Evolutionary conservation across 2,113 vertebrate genomes (phyloP).

Genomic region (Lucifuga dentata): DNA sequence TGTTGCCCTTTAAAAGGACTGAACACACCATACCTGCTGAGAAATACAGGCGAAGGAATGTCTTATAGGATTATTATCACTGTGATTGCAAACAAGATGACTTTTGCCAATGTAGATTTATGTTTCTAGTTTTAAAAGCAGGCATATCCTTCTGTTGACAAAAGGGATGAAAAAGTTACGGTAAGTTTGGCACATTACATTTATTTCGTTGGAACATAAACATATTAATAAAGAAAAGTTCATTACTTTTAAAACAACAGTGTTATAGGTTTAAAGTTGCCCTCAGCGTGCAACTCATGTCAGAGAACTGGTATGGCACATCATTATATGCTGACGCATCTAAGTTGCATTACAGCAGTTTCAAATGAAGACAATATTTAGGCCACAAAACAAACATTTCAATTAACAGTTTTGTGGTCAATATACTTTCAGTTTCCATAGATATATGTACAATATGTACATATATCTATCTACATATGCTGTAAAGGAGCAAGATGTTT

Average conservation of each 20-base stretch:
- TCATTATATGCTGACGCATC: too few species aligned
- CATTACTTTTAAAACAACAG: background rate
- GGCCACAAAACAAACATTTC: too few species aligned
- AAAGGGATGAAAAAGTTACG: background rate
- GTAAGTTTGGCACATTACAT: background rate
- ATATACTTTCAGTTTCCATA: too few species aligned
- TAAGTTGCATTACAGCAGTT: too few species aligned
- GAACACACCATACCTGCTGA: background rate
- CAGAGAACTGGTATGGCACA: too few species aligned
- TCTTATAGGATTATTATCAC: background rate
- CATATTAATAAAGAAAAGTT: background rate
- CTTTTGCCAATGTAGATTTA: background rate
- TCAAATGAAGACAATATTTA: too few species aligned
- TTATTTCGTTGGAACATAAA: slow-evolving; percentile 9
- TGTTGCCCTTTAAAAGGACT: background rate
- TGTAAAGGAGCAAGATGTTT: too few species aligned
- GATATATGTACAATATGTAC: too few species aligned
- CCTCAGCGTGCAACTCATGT: background rate
- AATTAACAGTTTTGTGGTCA: too few species aligned
- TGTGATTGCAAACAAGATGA: background rate
- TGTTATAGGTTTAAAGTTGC: too few species aligned
- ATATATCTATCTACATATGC: too few species aligned
- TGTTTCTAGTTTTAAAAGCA: background rate
- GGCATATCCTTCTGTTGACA: background rate
- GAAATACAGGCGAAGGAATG: too few species aligned